Conservation (phyloP, 2,113 vertebrate genomes). For the Upupa epops region DNA sequence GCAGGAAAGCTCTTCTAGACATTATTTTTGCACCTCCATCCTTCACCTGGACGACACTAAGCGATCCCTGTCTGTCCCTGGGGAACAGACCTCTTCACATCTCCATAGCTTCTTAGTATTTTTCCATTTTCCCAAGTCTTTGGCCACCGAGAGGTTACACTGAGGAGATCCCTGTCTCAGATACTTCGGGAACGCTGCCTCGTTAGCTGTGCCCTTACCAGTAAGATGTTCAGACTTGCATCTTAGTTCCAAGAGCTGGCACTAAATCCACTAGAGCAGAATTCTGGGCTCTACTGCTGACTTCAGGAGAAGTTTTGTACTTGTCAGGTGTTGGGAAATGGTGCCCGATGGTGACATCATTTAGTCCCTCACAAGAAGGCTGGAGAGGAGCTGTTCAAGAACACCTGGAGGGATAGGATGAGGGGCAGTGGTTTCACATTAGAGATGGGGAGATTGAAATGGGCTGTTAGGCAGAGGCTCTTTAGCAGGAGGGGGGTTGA, state of each 20-base stretch:
- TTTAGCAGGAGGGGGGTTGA: too few species aligned
- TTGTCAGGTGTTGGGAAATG: background rate
- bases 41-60: background rate
- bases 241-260: background rate
- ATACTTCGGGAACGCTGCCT: conserved; percentile 20
- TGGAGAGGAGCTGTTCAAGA: too few species aligned
- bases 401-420: too few species aligned
- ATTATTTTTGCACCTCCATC: conserved; percentile 52
- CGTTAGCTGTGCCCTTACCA: background rate
- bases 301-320: background rate
- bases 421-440: too few species aligned
- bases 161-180: conserved; percentile 28
- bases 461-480: too few species aligned
- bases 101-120: conserved; percentile 40
- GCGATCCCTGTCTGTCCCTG: conserved; percentile 36
- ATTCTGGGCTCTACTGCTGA: background rate
- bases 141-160: background rate
- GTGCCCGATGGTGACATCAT: background rate
- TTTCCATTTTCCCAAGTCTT: conserved; percentile 34
- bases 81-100: conserved; percentile 30
- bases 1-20: conserved; percentile 54
- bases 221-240: background rate
- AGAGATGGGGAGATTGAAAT: too few species aligned
- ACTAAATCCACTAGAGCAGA: background rate
- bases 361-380: background rate